Conservation (phyloP, 1,140 invertebrate species). For the Diachasma alloeum region DNA sequence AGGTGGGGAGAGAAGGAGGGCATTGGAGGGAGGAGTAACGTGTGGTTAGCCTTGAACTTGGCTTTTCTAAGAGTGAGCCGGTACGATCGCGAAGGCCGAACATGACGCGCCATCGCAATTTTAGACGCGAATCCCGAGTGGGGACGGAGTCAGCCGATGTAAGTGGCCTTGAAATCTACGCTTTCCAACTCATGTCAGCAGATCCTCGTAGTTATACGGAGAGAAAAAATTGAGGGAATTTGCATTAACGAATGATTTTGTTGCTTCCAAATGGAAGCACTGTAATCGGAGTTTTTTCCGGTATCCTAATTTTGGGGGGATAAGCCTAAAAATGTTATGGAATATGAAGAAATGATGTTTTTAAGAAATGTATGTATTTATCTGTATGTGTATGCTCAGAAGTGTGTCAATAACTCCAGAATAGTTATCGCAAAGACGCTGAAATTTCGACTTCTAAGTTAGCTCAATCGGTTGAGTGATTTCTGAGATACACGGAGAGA, state of each 20-base stretch:
- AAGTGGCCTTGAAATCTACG: conserved; percentile 37
- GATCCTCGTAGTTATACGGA: background rate
- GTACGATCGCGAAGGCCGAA: conserved; percentile 20
- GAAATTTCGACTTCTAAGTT: no score
- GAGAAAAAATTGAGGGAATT: background rate
- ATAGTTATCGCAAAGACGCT: no score
- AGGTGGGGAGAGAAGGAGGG: background rate
- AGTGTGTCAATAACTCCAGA: no score
- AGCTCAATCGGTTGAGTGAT: no score
- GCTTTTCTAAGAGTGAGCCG: conserved; percentile 45
- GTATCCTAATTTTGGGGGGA: no score
- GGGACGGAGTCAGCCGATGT: conserved; percentile 51
- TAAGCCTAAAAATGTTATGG: no score
- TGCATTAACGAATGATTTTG: background rate
- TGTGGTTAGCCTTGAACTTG: conserved; percentile 56
- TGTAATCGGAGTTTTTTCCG: no score
- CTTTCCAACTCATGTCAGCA: conserved; percentile 9
- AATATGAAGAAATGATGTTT: no score
- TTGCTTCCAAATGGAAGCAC: no score
- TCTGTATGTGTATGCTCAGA: no score
- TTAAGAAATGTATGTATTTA: no score
- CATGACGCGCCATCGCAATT: conserved; percentile 47
- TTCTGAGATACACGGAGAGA: no score
- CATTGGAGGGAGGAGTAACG: background rate
- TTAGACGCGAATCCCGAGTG: conserved; percentile 42